A percentile compares a stretch with the other conserved stretches of the same genome.
phyloP scores from a whole-genome alignment of 2,888 invertebrate genomes.

The Sepioteuthis lessoniana region DNA sequence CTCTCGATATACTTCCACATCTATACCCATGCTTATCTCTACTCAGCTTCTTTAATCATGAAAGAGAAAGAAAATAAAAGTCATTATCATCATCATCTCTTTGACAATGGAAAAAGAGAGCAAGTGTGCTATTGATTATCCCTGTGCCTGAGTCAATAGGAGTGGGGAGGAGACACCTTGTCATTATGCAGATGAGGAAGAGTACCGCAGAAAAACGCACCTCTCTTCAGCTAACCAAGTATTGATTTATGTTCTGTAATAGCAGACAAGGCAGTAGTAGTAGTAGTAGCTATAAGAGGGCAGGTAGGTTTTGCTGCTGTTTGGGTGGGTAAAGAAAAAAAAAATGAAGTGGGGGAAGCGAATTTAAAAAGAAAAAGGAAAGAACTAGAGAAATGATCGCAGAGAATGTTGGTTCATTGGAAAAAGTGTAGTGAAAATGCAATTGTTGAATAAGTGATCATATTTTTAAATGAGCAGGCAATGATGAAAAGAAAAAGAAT shows the following conservation, averaged over 20 bases:
- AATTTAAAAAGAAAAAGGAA: not conserved
- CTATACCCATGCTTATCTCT: not conserved
- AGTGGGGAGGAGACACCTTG: not conserved
- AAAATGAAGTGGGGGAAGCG: not conserved
- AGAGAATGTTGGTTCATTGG: not conserved
- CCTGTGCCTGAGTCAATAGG: not conserved
- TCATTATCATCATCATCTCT: not conserved
- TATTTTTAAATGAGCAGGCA: not conserved
- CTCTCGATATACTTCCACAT: not conserved
- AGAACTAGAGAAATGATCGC: not conserved
- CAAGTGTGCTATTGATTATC: conserved; percentile 10
- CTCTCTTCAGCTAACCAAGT: not conserved
- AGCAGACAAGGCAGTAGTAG: not conserved
- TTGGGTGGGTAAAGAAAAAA: not conserved
- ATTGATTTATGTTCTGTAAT: conserved; percentile 2
- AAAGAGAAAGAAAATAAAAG: not conserved
- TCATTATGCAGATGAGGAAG: not conserved
- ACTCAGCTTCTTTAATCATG: not conserved
- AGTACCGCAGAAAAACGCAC: not conserved
- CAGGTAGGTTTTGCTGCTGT: not conserved
- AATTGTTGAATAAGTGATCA: conserved; percentile 33
- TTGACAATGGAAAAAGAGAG: not conserved
- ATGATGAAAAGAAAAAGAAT: not conserved
- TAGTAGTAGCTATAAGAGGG: not conserved
- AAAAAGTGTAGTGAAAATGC: not conserved